Percentiles rank a stretch among this genome's conserved stretches.
Evolutionary conservation across 92 coral and sea anemone species (phyloP).

Genomic region (Umimayanthus chanpuru): DNA sequence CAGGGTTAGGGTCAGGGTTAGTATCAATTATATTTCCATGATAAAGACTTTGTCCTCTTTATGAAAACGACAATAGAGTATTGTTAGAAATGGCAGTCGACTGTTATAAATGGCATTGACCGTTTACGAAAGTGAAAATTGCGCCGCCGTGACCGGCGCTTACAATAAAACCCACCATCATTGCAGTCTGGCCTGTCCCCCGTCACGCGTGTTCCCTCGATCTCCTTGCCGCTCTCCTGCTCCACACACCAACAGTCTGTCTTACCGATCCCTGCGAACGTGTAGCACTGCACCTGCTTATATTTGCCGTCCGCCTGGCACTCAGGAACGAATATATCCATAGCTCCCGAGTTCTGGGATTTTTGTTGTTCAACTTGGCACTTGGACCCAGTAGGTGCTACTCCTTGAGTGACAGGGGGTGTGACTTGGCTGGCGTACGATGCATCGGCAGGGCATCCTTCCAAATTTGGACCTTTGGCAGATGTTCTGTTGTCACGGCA

Average conservation of each 20-base stretch:
- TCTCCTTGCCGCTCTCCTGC: constrained; percentile 74
- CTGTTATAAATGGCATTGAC: too few relatives aligned
- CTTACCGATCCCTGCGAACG: constrained; percentile 62
- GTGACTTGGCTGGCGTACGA: constrained; percentile 27
- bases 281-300: constrained; percentile 81
- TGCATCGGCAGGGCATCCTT: constrained; percentile 67
- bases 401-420: constrained; percentile 25
- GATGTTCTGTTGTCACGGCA: constrained; percentile 74
- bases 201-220: constrained; percentile 64
- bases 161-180: constrained; percentile 39
- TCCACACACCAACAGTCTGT: constrained; percentile 94
- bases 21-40: too few relatives aligned
- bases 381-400: constrained; percentile 34
- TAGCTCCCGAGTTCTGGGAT: constrained; percentile 53
- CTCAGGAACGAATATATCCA: constrained; percentile 77
- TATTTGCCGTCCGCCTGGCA: constrained; percentile 75
- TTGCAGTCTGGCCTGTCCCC: constrained; percentile 67
- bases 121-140: too few relatives aligned
- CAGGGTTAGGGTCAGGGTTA: too few relatives aligned
- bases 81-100: too few relatives aligned
- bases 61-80: too few relatives aligned
- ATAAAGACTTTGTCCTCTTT: too few relatives aligned
- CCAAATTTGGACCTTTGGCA: constrained; percentile 88
- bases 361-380: constrained; percentile 63
- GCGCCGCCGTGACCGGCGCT: too few relatives aligned